Conservation (phyloP, 2,888 invertebrate species). For the Drosophila borborema region DNA sequence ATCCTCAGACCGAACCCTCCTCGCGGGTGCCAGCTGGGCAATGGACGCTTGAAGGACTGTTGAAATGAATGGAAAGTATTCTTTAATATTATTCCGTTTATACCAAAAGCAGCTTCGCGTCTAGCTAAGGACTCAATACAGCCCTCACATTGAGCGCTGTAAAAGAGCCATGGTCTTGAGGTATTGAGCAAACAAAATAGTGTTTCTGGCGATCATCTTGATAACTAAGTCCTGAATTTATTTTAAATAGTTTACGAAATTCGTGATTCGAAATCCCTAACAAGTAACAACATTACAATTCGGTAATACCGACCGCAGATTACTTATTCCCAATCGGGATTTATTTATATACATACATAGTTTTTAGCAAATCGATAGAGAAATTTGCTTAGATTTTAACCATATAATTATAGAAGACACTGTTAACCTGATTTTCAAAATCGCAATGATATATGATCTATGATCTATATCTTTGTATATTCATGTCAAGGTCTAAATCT, state of each 20-base stretch:
- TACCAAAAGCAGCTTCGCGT: slow-evolving; percentile 1
- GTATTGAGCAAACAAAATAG: slow-evolving; percentile 4
- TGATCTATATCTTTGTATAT: too few relatives aligned
- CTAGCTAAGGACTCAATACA: slow-evolving; percentile 47
- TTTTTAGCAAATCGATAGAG: too few relatives aligned
- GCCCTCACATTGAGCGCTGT: background rate
- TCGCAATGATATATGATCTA: too few relatives aligned
- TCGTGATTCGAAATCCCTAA: too few relatives aligned
- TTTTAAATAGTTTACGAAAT: background rate
- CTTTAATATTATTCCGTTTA: background rate
- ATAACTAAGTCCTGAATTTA: background rate
- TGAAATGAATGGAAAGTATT: background rate
- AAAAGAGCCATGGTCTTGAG: slow-evolving; percentile 54
- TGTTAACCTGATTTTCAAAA: too few relatives aligned
- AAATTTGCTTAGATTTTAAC: too few relatives aligned
- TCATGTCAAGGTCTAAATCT: too few relatives aligned
- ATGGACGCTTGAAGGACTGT: slow-evolving; percentile 27
- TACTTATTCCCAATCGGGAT: background rate
- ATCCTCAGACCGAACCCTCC: slow-evolving; percentile 59
- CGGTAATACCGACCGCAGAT: background rate
- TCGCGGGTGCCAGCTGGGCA: slow-evolving; percentile 61
- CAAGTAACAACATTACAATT: background rate
- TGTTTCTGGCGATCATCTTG: background rate
- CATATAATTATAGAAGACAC: background rate
- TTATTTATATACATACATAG: too few relatives aligned